Base-by-base conservation (phyloP, 2,797 vertebrate genomes). In the Cyclopterus lumpus region DNA sequence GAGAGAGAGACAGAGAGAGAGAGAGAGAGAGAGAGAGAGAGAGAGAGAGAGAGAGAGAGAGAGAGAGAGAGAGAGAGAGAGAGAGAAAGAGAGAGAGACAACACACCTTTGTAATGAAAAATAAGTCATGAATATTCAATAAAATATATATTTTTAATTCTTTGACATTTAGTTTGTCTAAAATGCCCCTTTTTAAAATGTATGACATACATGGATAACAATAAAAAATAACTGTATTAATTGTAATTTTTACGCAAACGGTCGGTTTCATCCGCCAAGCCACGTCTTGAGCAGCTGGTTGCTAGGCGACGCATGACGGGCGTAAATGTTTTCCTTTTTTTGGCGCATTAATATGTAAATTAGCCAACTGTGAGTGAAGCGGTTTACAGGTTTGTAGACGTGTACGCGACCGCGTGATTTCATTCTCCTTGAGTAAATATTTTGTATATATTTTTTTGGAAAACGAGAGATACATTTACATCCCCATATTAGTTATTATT, bases 321-420 rank as follows among this genome's bases (percentile, higher is more conserved):
- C 9, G 46, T 34, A 61, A 64, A 20, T 2, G 18, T 48, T 12
- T 10, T 7, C 28, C n/a, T 59, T 38, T 7, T 20, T 30, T 51
- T 6, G 24, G 86, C 75, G 84, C 36, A 88, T 89, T 79, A 76
- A 90, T 85, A 83, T 88, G 76, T 72, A 83, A 88, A 84, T 84
- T 22, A 73, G 65, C 40, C 51, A 73, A 70, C 10, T 71, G 24
- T 30, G 24, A 30, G 85, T 59, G 71, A 83, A 6, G n/a, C 57
- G 75, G 79, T 66, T 14, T 16, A 0, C 9, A 46, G 24, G 40
- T 38, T 38, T n/a, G 28, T 11, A 7, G 34, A 38, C 57, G 8
- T 1, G 40, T 2, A 4, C n/a, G 5, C 5, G n/a, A 54, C 30
- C 44, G 18, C 2, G 36, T 36, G 18, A 46, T n/a, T 1, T 0